Base-by-base conservation (phyloP, 2,888 invertebrate species). In the Amblyteles armatorius region DNA sequence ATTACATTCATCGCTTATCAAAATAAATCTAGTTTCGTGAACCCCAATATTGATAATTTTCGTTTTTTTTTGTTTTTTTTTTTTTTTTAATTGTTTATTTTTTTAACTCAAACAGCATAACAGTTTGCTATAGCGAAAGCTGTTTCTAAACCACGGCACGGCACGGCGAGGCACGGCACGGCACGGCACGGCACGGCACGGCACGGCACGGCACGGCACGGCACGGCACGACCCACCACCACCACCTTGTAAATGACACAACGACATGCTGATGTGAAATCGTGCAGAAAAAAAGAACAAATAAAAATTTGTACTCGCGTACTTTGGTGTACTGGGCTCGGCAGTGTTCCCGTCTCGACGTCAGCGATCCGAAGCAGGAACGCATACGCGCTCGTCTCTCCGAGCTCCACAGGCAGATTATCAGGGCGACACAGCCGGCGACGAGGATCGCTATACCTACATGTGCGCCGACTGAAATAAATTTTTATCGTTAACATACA, bases 301-400 rank as follows among this genome's bases (percentile, higher is more conserved):
- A 50, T 26, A 5, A 26, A 33, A 26, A n/a, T 44, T 29, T 52
- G 16, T n/a, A 72, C 63, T 36, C 68, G 84, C 90, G 22, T 88
- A 93, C 93, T 88, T 91, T 91, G 69, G 90, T 91, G 82, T 93
- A 93, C 52, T 91, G 90, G 52, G 92, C 92, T 2, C 90, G 88
- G 60, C 90, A 88, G 63, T 87, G 86, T 50, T 87, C 80, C 69
- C 88, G 87, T 29, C 89, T 88, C n/a, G 87, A 86, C 11, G 82
- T 79, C 50, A 86, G 79, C 5, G 88, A 87, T 63, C 88, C 88
- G 57, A 86, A 80, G 72, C 88, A 90, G 16, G 85, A 80, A n/a
- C 88, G 88, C 4, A 90, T 74, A 11, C 88, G 87, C 3, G 86
- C 52, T 83, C 90, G 87, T 67, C 90, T 88, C 22, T 84, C 85